Evolutionary conservation across 2,888 invertebrate species (phyloP).

Genomic region (Apamea epomidion): DNA sequence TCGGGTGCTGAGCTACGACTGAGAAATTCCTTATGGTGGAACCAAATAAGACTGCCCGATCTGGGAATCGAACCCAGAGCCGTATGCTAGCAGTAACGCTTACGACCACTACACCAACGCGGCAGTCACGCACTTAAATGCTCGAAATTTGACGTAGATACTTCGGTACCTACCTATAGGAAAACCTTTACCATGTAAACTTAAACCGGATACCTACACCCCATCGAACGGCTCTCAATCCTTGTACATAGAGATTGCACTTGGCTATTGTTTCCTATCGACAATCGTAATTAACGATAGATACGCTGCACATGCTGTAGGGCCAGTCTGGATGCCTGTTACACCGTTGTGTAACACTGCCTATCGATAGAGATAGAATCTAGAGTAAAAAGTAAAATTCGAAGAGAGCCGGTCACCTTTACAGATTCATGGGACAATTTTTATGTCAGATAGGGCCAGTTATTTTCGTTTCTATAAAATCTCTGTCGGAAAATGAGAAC

Average conservation of each 20-base stretch:
- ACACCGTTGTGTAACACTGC: conserved; percentile 36
- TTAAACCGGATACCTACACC: background rate
- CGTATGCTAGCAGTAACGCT: too few relatives aligned
- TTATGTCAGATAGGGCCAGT: background rate
- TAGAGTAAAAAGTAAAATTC: background rate
- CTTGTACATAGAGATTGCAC: conserved; percentile 34
- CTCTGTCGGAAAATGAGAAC: background rate
- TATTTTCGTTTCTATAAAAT: background rate
- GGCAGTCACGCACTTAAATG: too few relatives aligned
- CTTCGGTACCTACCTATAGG: background rate
- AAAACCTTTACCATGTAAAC: background rate
- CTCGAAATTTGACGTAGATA: background rate
- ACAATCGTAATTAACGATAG: conserved; percentile 46
- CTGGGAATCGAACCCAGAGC: too few relatives aligned
- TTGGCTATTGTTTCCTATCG: conserved; percentile 49
- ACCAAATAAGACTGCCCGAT: too few relatives aligned
- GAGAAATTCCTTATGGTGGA: too few relatives aligned
- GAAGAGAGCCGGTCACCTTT: background rate
- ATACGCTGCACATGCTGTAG: conserved; percentile 16
- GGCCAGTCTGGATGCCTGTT: background rate
- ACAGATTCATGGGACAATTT: background rate
- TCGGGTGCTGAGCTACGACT: too few relatives aligned
- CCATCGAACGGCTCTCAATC: conserved; percentile 24
- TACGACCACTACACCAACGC: too few relatives aligned
- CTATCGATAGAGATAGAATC: background rate